A percentile compares a stretch with the other conserved stretches of the same genome.
Conservation (phyloP, 2,113 vertebrate species). For the Tiliqua scincoides region DNA sequence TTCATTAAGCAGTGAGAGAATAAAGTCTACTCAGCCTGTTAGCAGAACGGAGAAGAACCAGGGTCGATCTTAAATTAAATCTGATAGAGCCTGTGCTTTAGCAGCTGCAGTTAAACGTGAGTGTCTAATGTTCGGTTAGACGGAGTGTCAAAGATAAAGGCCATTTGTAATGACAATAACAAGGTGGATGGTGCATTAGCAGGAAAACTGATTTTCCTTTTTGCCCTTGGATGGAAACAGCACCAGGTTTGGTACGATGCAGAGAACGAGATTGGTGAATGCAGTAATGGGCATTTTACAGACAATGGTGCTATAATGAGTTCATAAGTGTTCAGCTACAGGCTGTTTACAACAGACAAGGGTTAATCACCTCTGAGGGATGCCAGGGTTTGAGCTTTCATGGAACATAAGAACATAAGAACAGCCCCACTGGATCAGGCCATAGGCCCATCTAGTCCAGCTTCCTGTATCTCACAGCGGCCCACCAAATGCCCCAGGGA, state of each 20-base stretch:
- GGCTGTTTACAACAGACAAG: neutral
- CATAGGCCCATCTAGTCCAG: no score
- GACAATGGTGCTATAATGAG: neutral
- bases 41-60: neutral
- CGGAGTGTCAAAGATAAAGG: conserved; percentile 20
- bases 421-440: no score
- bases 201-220: neutral
- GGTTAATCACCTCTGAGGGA: neutral
- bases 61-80: conserved; percentile 36
- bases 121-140: conserved; percentile 22
- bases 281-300: neutral
- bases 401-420: no score
- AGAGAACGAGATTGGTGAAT: neutral
- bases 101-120: conserved; percentile 4
- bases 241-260: no score
- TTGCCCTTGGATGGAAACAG: neutral
- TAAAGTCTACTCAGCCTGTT: neutral
- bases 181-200: conserved; percentile 3
- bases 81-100: conserved; percentile 25
- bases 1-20: neutral
- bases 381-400: neutral
- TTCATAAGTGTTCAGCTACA: neutral
- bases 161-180: conserved; percentile 29
- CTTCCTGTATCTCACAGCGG: no score
- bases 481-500: no score